Evolutionary conservation across 1,140 invertebrate genomes (phyloP), one percentile per base, ranked within the genome.

Genomic region (Cydia strobilella): DNA sequence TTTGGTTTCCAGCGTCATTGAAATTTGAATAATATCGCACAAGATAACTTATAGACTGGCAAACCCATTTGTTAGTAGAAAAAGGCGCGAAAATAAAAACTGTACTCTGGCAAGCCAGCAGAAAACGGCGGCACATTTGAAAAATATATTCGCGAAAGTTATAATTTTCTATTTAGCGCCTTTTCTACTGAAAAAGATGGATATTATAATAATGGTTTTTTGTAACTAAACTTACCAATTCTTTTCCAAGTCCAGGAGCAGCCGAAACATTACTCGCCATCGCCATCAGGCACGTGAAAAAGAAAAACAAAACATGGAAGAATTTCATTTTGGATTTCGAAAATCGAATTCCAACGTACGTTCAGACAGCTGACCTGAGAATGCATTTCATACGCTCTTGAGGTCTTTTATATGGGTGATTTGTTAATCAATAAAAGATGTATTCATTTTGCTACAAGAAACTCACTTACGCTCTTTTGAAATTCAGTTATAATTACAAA

Each of bases 291-390:
- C 35, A 69, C 3, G 65, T 20, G 65, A 69, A 69, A 42, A 69
- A 69, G 25, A 69, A 69, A 69, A 69, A 35, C 27, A 69, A 69
- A 69, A 69, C 65, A 18, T 31, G 65, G 31, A 69, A 69, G 65
- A 69, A 69, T 69, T 69, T 69, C 31, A 69, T 69, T 35, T 69
- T 69, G 65, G 42, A 35, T 69, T 69, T 69, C 13, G n/a, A 18
- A 69, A 35, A 18, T 39, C 31, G 65, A 69, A 69, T 69, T n/a
- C 65, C 15, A 69, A 35, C 65, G 65, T 18, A 39, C 31, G n/a
- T 39, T 35, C 65, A 10, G 15, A 10, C 65, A 39, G 31, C 2
- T 35, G 31, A 0, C 12, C 15, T 35, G 5, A 35, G 65, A 69
- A 69, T 69, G n/a, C 42, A 69, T 18, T 69, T 42, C 31, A 12